A percentile compares a stretch with the other conserved stretches of the same genome.
phyloP scores from a whole-genome alignment of 2,113 vertebrate species.

The Poecilia latipinna region DNA sequence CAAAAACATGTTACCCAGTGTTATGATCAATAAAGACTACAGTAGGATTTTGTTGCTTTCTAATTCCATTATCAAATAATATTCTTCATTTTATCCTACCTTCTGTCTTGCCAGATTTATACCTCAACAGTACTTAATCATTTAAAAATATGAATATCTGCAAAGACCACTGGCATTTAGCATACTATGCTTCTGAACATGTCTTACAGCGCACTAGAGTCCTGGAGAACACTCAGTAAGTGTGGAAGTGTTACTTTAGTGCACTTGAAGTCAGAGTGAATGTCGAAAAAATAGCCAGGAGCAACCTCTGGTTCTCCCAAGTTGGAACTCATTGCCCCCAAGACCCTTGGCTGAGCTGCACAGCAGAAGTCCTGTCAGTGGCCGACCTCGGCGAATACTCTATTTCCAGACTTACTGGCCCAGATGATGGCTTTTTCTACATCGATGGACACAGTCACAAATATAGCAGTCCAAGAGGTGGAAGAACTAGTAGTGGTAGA shows the following conservation, averaged over 20 bases:
- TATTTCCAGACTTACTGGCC: slow-evolving; percentile 85
- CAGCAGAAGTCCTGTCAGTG: slow-evolving; percentile 63
- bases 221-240: slow-evolving; percentile 30
- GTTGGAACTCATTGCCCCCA: slow-evolving; percentile 72
- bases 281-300: slow-evolving; percentile 64
- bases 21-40: slow-evolving; percentile 15
- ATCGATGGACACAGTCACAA: slow-evolving; percentile 79
- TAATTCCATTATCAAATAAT: slow-evolving; percentile 23
- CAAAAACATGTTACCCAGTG: slow-evolving; percentile 6
- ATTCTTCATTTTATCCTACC: slow-evolving; percentile 51
- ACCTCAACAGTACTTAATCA: slow-evolving; percentile 59
- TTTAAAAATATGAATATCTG: slow-evolving; percentile 70
- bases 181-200: slow-evolving; percentile 15
- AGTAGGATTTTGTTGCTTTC: slow-evolving; percentile 3
- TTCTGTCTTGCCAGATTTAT: slow-evolving; percentile 59
- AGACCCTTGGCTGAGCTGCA: slow-evolving; percentile 60
- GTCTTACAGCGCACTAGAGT: slow-evolving; percentile 9
- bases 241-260: slow-evolving; percentile 61
- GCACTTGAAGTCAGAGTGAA: slow-evolving; percentile 41
- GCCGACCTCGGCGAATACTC: slow-evolving; percentile 77
- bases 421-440: slow-evolving; percentile 86
- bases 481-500: slow-evolving; percentile 58
- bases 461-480: slow-evolving; percentile 78
- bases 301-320: slow-evolving; percentile 64
- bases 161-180: slow-evolving; percentile 27